Evolutionary conservation across 2,888 invertebrate species (phyloP).

Genomic region (Drosophila paracracens): DNA sequence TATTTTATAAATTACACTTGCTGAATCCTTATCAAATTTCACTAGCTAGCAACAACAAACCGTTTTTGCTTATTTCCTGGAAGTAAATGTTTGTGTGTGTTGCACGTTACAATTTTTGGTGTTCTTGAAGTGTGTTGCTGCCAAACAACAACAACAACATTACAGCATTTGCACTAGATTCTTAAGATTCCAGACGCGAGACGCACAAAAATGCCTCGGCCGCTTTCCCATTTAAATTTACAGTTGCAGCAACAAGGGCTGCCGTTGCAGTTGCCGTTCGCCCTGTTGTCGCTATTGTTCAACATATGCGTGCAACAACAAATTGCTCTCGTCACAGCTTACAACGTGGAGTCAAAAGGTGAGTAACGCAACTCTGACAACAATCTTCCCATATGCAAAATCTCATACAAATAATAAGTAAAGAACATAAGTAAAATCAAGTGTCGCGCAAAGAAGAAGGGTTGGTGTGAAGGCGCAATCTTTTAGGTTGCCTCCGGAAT

Average conservation of each 20-base stretch:
- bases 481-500: background rate
- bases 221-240: slow-evolving; percentile 41
- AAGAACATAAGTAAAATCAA: slow-evolving; percentile 52
- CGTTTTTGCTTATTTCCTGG: slow-evolving; percentile 49
- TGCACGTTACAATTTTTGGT: slow-evolving; percentile 10
- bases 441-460: slow-evolving; percentile 26
- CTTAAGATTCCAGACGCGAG: slow-evolving; percentile 23
- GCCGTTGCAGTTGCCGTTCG: slow-evolving; percentile 20
- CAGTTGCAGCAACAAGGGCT: slow-evolving; percentile 33
- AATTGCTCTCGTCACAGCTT: slow-evolving; percentile 51
- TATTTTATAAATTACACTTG: slow-evolving; percentile 5
- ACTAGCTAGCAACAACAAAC: slow-evolving; percentile 25
- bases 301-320: slow-evolving; percentile 74
- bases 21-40: slow-evolving; percentile 30
- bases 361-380: slow-evolving; percentile 38
- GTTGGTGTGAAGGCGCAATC: background rate
- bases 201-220: slow-evolving; percentile 54
- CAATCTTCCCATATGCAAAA: slow-evolving; percentile 5
- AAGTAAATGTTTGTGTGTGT: slow-evolving; percentile 1
- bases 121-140: slow-evolving; percentile 25
- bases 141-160: background rate
- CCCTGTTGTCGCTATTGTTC: slow-evolving; percentile 52
- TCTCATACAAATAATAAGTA: background rate
- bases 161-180: slow-evolving; percentile 20
- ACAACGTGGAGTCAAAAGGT: slow-evolving; percentile 68